phyloP scores from a whole-genome alignment of 2,113 vertebrate species.

The Numenius arquata region DNA sequence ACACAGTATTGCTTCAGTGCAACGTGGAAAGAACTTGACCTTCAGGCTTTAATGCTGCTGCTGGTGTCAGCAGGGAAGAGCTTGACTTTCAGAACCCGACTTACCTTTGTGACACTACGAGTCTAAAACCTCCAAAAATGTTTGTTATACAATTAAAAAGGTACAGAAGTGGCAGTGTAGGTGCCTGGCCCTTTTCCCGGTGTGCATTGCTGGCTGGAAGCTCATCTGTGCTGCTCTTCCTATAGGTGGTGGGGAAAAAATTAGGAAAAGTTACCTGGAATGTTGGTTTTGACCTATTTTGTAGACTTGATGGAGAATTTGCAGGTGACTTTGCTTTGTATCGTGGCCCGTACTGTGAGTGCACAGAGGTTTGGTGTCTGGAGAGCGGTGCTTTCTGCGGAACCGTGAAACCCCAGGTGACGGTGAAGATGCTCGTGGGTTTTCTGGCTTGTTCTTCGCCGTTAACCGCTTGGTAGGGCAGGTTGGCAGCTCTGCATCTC shows the following conservation, averaged over 20 bases:
- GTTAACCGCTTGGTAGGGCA: rapidly evolving
- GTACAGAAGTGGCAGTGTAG: rapidly evolving
- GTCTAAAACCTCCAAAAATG: not conserved
- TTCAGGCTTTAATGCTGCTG: not conserved
- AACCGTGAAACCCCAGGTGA: rapidly evolving
- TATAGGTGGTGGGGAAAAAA: not conserved
- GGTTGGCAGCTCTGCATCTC: not conserved
- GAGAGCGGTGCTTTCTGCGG: rapidly evolving
- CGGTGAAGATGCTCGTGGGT: rapidly evolving
- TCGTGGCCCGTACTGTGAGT: rapidly evolving
- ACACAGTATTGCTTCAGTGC: not conserved
- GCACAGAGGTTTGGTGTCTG: not conserved
- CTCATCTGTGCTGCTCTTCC: not conserved
- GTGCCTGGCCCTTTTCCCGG: rapidly evolving
- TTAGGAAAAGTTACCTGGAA: rapidly evolving
- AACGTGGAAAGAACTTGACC: not conserved
- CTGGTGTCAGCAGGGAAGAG: not conserved
- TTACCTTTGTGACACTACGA: not conserved
- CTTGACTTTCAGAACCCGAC: not conserved
- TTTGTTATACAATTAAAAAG: not conserved
- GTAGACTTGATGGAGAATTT: not conserved
- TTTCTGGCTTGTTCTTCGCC: not conserved
- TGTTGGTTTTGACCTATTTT: not conserved
- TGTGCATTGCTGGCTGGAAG: not conserved
- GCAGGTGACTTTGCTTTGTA: not conserved